A percentile compares a stretch with the other conserved stretches of the same genome.
Evolutionary conservation across 2,888 invertebrate species (phyloP).

Genomic region (Hypena proboscidalis): DNA sequence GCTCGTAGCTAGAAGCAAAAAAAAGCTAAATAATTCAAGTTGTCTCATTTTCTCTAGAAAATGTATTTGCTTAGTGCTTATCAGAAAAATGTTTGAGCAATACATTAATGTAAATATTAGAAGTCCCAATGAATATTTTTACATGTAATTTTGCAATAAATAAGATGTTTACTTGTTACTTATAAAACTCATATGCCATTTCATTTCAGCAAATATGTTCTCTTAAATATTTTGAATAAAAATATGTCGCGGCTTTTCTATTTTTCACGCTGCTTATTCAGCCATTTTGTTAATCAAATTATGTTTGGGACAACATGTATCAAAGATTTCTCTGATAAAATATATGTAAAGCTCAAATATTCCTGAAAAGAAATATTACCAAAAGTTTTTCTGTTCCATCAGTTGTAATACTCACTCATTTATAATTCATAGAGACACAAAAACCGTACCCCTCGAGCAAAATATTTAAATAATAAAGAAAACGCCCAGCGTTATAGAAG

Average conservation of each 20-base stretch:
- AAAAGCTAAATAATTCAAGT: no score
- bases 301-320: no score
- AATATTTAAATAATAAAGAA: constrained; percentile 18
- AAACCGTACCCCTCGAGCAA: constrained; percentile 11
- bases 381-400: constrained; percentile 5
- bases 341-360: no score
- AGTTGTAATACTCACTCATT: constrained; percentile 1
- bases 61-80: background rate
- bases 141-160: constrained; percentile 11
- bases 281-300: no score
- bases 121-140: constrained; percentile 1
- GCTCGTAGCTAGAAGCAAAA: no score
- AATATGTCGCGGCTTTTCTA: background rate
- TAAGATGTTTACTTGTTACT: constrained; percentile 8
- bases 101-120: background rate
- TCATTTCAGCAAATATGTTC: constrained; percentile 2
- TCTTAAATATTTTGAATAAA: background rate
- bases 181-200: constrained; percentile 5
- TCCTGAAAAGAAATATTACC: background rate
- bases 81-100: background rate
- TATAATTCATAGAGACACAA: constrained; percentile 9
- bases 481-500: constrained; percentile 14
- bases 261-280: constrained; percentile 1
- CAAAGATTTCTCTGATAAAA: no score
- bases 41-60: no score